Conservation (phyloP, 2,888 invertebrate species). For the Lacanobia oleracea region DNA sequence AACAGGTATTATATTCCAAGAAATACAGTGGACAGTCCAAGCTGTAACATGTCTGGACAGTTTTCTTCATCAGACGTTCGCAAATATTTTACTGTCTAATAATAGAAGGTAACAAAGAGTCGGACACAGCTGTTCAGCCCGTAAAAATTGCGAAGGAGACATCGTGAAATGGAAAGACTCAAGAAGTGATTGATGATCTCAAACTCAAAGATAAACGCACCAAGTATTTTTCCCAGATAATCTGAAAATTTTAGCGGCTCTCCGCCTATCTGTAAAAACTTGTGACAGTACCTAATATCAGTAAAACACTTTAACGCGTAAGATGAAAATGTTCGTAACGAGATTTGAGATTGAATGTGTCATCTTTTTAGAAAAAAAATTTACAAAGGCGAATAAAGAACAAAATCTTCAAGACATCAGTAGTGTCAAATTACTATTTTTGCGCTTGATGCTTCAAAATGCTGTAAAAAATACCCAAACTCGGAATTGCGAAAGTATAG, state of each 20-base stretch:
- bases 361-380: neutral
- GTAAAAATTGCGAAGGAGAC: slow-evolving; percentile 54
- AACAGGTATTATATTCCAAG: neutral
- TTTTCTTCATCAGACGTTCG: slow-evolving; percentile 22
- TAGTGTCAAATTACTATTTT: too few relatives aligned
- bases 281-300: slow-evolving; percentile 4
- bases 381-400: neutral
- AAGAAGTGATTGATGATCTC: slow-evolving; percentile 58
- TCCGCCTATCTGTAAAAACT: slow-evolving; percentile 7
- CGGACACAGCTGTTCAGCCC: slow-evolving; percentile 43
- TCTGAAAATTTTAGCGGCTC: slow-evolving; percentile 30
- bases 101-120: slow-evolving; percentile 45
- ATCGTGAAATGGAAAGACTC: slow-evolving; percentile 46
- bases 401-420: neutral
- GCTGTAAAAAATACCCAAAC: neutral
- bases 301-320: slow-evolving; percentile 1
- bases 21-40: neutral
- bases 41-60: slow-evolving; percentile 1
- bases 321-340: neutral
- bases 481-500: neutral
- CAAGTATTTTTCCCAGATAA: slow-evolving; percentile 44
- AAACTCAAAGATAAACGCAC: slow-evolving; percentile 51
- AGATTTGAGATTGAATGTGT: neutral
- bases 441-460: neutral
- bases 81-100: slow-evolving; percentile 43